Base-by-base conservation (phyloP, 2,113 vertebrate genomes). In the Otus sunia region DNA sequence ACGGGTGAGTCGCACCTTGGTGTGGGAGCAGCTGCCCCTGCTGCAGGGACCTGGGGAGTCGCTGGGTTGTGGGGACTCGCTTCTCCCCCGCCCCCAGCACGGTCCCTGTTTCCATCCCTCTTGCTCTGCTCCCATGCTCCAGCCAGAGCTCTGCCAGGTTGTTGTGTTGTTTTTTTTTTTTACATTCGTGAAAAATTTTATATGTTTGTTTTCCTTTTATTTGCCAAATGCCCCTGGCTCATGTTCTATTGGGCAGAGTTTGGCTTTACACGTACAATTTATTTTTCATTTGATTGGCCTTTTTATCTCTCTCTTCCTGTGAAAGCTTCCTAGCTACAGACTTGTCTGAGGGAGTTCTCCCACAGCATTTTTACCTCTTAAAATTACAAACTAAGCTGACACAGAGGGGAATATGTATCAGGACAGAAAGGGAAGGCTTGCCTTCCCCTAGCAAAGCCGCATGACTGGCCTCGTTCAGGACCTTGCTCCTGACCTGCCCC, bases 51-150 rank as follows among this genome's bases (percentile, higher is more conserved):
- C 19, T 25, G 43, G 23, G 50, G 18, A 64, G 43, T 43, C 73
- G 12, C 27, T 1, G 1, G 27, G 27, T 34, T 3, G 1, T 2
- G 7, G 45, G n/a, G 29, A 22, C 30, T n/a, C 5, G 1, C 23
- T 17, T 15, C 20, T 47, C 18, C 45, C 18, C 15, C 7, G 12
- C 39, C 27, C 18, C 12, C 1, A 0, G 2, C 23, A 4, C 2
- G 2, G 18, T 32, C 58, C 66, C 37, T n/a, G 11, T 52, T 86
- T 52, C 45, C 58, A 52, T 20, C 55, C 23, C 50, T 45, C 77
- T 81, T 1, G 2, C 12, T 50, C 63, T 18, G 32, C 27, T 64
- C 20, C 37, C 0, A 0, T 5, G 12, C 21, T 71, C 43, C 43
- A 69, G 49, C 15, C 32, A 56, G 50, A 64, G 63, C 13, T 58